Percentiles rank a stretch among this genome's conserved stretches.
phyloP scores from a whole-genome alignment of 2,888 invertebrate species.

The Hylaea fasciaria region DNA sequence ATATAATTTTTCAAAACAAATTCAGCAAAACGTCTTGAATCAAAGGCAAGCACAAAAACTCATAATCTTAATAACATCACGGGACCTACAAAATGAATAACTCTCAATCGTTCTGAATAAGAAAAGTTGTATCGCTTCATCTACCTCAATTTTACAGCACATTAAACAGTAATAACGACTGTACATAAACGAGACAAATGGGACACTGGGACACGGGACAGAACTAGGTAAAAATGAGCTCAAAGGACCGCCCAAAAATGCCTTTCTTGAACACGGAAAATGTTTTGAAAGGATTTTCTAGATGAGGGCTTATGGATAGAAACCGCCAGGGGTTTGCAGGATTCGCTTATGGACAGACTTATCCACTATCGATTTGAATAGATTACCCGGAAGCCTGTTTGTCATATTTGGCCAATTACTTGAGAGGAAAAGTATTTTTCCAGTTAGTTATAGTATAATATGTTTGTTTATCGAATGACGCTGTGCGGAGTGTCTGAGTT shows the following conservation, averaged over 20 bases:
- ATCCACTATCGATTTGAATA: slow-evolving; percentile 13
- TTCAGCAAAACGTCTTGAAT: background rate
- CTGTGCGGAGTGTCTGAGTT: too few relatives aligned
- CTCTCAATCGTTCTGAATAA: slow-evolving; percentile 11
- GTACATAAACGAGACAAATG: slow-evolving; percentile 54
- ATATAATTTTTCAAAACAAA: too few relatives aligned
- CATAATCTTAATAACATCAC: slow-evolving; percentile 7
- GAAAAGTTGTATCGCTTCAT: slow-evolving; percentile 39
- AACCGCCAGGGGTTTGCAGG: slow-evolving; percentile 36
- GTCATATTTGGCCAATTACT: background rate
- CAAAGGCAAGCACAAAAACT: slow-evolving; percentile 1
- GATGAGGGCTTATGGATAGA: slow-evolving; percentile 27
- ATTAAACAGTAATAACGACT: slow-evolving; percentile 56
- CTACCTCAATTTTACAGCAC: slow-evolving; percentile 52
- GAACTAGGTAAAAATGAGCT: slow-evolving; percentile 43
- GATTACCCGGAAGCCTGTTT: slow-evolving; percentile 6
- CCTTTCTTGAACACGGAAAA: slow-evolving; percentile 54
- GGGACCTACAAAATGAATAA: slow-evolving; percentile 3
- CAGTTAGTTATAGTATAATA: too few relatives aligned
- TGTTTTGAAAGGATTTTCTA: slow-evolving; percentile 49
- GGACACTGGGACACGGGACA: slow-evolving; percentile 32
- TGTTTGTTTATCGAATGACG: too few relatives aligned
- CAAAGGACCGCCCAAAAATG: slow-evolving; percentile 48
- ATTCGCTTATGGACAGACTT: slow-evolving; percentile 29
- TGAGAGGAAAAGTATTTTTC: too few relatives aligned